Conservation (phyloP, 2,797 vertebrate genomes). For the Brachyrhaphis roseni region DNA sequence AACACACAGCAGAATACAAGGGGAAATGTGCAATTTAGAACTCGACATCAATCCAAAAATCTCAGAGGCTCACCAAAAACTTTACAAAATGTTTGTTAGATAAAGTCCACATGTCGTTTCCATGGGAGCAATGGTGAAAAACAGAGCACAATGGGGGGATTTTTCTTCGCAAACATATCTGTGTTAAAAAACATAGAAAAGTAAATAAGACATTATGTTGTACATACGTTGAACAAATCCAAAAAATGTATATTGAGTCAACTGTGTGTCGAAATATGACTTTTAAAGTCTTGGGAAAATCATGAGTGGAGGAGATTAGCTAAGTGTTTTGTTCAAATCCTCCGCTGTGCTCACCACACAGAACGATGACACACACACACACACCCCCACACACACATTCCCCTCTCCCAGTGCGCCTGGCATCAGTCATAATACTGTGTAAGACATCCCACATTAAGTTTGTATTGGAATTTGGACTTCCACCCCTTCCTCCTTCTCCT, state of each 20-base stretch:
- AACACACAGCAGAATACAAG: not conserved
- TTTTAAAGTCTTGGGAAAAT: not conserved
- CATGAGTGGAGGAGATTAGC: not conserved
- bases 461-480: conserved; percentile 54
- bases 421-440: conserved; percentile 47
- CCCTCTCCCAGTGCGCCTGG: conserved; percentile 47
- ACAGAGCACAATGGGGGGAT: not conserved
- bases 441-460: conserved; percentile 69
- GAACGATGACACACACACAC: conserved; percentile 1
- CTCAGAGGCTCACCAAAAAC: not conserved
- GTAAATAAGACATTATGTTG: not conserved
- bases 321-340: conserved; percentile 62
- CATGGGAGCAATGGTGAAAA: not conserved
- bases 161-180: not conserved
- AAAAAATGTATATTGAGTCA: not conserved
- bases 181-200: not conserved
- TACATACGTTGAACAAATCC: not conserved
- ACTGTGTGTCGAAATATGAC: not conserved
- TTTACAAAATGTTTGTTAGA: not conserved
- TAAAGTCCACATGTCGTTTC: not conserved
- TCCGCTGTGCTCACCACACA: conserved; percentile 10
- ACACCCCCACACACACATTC: conserved; percentile 12
- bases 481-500: conserved; percentile 12
- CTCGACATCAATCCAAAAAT: not conserved
- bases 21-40: not conserved